phyloP scores from a whole-genome alignment of 1,140 invertebrate genomes.

The Drosophila yakuba region DNA sequence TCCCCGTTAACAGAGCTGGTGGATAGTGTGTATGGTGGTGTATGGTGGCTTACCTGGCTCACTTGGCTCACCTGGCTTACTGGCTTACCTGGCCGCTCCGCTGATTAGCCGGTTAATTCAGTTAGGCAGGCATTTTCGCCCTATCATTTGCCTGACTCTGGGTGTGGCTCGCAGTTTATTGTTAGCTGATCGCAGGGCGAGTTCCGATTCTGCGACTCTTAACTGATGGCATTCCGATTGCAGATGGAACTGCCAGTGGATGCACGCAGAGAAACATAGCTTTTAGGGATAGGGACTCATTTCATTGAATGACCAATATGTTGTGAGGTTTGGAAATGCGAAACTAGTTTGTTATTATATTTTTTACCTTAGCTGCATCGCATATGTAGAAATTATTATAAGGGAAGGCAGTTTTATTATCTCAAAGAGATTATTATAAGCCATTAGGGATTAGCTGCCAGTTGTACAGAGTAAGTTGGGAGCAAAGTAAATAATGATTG shows the following conservation, averaged over 20 bases:
- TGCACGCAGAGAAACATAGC: slow-evolving; percentile 3
- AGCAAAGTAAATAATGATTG: not conserved
- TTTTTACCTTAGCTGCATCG: too few species aligned
- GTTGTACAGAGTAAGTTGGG: not conserved
- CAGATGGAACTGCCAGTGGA: slow-evolving; percentile 16
- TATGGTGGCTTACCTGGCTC: not conserved
- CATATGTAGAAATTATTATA: too few species aligned
- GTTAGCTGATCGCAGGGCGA: slow-evolving; percentile 39
- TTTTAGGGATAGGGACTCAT: not conserved
- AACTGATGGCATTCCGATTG: slow-evolving; percentile 52
- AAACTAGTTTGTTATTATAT: not conserved
- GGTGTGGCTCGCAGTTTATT: slow-evolving; percentile 61
- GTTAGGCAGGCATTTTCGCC: slow-evolving; percentile 57
- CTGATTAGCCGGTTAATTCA: slow-evolving; percentile 74
- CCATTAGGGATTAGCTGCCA: not conserved
- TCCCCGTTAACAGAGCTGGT: slow-evolving; percentile 19
- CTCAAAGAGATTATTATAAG: not conserved
- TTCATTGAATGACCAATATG: not conserved
- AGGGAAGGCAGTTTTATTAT: too few species aligned
- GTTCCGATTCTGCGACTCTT: slow-evolving; percentile 44
- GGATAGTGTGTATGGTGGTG: slow-evolving; percentile 13
- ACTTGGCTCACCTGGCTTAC: not conserved
- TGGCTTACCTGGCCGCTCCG: slow-evolving; percentile 22
- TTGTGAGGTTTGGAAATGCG: not conserved
- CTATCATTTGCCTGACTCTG: slow-evolving; percentile 59